These are phyloP conservation scores for Platorchestia sp. DNA, from an alignment of 1,140 invertebrate species.

Conservation along the genomic window DNA sequence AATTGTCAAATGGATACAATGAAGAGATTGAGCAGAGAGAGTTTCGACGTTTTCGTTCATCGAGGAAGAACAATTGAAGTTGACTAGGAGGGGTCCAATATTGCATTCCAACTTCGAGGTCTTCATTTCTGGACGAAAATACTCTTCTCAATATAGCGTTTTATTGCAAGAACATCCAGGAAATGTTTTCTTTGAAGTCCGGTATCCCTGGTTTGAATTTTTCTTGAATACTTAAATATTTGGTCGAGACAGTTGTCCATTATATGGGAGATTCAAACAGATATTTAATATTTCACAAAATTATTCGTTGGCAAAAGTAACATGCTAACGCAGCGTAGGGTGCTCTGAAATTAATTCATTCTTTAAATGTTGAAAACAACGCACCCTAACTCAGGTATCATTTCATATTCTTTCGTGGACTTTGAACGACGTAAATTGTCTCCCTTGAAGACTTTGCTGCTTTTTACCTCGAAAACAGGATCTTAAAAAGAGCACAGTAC, in stretches of 20 bases:
- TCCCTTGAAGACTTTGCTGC: background rate
- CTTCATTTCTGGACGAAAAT: slow-evolving; percentile 18
- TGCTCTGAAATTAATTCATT: too few relatives aligned
- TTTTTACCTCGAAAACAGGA: background rate
- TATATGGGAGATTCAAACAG: background rate
- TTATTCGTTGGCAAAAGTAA: background rate
- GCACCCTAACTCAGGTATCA: too few relatives aligned
- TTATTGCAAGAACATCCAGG: background rate
- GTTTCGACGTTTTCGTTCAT: background rate
- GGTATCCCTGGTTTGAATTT: background rate
- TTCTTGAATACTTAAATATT: background rate
- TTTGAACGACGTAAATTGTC: background rate
- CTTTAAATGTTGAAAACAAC: too few relatives aligned
- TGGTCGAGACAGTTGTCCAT: background rate
- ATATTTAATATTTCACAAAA: background rate
- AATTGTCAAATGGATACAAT: background rate
- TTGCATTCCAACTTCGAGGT: slow-evolving; percentile 26
- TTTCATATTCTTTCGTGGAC: too few relatives aligned
- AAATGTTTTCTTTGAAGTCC: background rate
- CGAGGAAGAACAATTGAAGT: background rate
- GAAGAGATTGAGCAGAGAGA: background rate
- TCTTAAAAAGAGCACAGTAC: background rate
- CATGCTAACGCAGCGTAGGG: background rate
- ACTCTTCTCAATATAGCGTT: background rate
- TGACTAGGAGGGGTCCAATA: background rate